Base-by-base conservation (phyloP, 2,888 invertebrate species). In the Agrochola lychnidis region DNA sequence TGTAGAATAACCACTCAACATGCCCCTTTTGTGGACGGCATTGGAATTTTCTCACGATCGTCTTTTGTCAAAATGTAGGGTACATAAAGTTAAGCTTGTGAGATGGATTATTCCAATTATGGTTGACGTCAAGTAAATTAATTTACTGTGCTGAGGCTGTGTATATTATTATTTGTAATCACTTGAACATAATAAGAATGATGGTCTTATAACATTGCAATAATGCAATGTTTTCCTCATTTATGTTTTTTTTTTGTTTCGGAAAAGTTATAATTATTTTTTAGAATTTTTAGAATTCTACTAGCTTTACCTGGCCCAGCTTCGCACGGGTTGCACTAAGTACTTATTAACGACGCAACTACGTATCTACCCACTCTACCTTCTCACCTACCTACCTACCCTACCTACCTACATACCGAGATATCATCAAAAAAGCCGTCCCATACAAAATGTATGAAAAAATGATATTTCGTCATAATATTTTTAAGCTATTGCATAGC, bases 1-100 rank as follows among this genome's bases (percentile, higher is more conserved):
- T 88, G 79, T 72, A 82, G 89, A 89, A 90, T 89, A 86, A 87
- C 86, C 88, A 87, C 88, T 90, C 84, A 84, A 85, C 78, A 79
- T 86, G 84, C 83, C 83, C 77, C 85, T 85, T 88, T 91, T 91
- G 91, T 91, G 83, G 75, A 82, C 70, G 73, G 73, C 77, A 83
- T 85, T 87, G 78, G 76, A 88, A 80, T 82, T 87, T 88, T 86
- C 86, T 83, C 84, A 83, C 88, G 87, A 87, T 88, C 87, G 78
- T 80, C 69, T 86, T 83, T 84, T 85, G 87, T 88, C 86, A 79
- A 87, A 87, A 78, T 81, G 76, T 81, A 9, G 42, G 42, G 7
- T 16, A 10, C 36, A 0, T 56, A 45, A 42, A 30, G 42, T 63
- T 68, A 6, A 42, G 74, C 4, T 62, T 56, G 4, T 25, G 42